These are phyloP conservation scores for Myiotriccus ornatus DNA, from an alignment of 2,797 vertebrate species.

Conservation along the genomic window DNA sequence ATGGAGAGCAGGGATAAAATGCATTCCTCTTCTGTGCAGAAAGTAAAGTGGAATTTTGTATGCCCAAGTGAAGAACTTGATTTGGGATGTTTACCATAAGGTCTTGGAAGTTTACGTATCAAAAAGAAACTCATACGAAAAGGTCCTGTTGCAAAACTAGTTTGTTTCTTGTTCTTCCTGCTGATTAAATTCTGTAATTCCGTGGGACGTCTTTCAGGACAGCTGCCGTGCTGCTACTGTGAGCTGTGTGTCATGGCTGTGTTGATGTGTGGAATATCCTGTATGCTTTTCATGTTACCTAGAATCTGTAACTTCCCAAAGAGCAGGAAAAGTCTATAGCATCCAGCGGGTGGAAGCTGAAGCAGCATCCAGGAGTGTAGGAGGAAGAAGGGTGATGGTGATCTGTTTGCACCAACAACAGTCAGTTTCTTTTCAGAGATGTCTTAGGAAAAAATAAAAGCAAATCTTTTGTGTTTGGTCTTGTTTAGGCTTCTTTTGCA, in stretches of 20 bases:
- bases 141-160: not conserved
- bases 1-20: not conserved
- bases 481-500: not conserved
- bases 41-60: not conserved
- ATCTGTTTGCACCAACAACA: not conserved
- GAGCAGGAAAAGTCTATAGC: not conserved
- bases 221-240: not conserved
- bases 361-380: not conserved
- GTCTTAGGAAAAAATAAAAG: not conserved
- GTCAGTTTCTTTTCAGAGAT: not conserved
- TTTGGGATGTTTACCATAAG: not conserved
- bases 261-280: not conserved
- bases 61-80: not conserved
- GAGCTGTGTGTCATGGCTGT: fast-evolving
- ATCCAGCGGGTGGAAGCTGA: not conserved
- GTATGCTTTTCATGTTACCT: not conserved
- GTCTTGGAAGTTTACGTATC: not conserved
- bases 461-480: not conserved
- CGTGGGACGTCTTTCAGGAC: not conserved
- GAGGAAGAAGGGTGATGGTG: not conserved
- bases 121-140: not conserved
- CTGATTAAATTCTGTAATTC: not conserved
- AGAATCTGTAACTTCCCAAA: not conserved
- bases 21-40: not conserved
- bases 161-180: not conserved